Percentiles rank a stretch among this genome's conserved stretches.
phyloP scores from a whole-genome alignment of 2,113 vertebrate species.

The Neotoma lepida region DNA sequence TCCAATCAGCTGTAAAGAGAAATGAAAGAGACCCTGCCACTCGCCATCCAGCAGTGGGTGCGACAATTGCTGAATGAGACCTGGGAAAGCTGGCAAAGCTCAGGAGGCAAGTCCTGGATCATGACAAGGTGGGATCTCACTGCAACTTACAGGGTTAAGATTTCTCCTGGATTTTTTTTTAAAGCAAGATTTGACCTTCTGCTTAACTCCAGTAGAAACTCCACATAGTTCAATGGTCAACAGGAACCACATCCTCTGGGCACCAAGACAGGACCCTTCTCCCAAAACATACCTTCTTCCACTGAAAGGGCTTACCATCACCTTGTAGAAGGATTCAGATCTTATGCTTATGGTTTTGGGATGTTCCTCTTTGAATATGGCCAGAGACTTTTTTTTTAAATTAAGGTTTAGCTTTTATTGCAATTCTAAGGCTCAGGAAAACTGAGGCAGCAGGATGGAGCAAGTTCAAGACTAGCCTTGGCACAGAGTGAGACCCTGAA shows the following conservation, averaged over 20 bases:
- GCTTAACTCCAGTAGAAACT: conserved; percentile 18
- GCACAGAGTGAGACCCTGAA: not conserved
- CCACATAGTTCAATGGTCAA: not conserved
- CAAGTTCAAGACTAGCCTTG: not conserved
- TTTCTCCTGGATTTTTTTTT: not conserved
- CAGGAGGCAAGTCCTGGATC: not conserved
- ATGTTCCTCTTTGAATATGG: not conserved
- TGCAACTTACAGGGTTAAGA: not conserved
- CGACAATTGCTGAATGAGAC: not conserved
- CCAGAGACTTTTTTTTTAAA: not conserved
- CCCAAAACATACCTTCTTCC: not conserved
- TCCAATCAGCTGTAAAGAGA: not conserved
- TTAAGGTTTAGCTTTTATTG: not conserved
- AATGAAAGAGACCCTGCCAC: not conserved
- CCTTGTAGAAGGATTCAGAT: not conserved
- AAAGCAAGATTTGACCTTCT: not conserved
- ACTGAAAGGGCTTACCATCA: not conserved
- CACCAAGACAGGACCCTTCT: not conserved
- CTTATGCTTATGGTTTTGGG: not conserved
- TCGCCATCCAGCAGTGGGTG: not conserved
- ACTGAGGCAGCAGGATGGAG: not conserved
- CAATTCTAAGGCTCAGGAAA: not conserved
- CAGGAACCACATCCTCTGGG: not conserved
- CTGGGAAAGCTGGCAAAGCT: not conserved
- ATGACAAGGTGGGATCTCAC: not conserved